Base-by-base conservation (phyloP, 2,888 invertebrate genomes). In the Litoditis marina region DNA sequence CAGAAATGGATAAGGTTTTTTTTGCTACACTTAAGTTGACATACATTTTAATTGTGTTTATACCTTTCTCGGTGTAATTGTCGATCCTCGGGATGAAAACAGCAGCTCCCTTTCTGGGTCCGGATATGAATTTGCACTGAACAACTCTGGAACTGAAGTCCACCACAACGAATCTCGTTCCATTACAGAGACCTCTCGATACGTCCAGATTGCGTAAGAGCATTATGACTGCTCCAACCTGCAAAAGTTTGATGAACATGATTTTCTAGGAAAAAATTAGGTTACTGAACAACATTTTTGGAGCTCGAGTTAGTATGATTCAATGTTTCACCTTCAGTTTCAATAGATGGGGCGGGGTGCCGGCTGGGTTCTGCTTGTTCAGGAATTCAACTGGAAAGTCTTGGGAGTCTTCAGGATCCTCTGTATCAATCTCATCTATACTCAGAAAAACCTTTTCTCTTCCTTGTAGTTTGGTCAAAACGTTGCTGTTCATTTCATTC, bases 331-430 rank as follows among this genome's bases (percentile, higher is more conserved):
- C n/a, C 28, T 57, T 47, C 1, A 57, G 30, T 11, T 46, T 49
- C 13, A 57, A 19, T 3, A 11, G 16, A 28, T 67, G 66, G 0
- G 63, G 63, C 19, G 63, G 60, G 7, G 63, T 39, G n/a, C 34
- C 52, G 7, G 66, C 46, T 11, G 66, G 66, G 8, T 34, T 56
- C 46, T 63, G 28, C 7, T 28, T 0, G 36, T 63, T 57, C 39
- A 64, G 50, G 5, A 57, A 60, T 39, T 64, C 60, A 2, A 47
- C 53, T 0, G 63, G 34, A n/a, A 49, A 54, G 30, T 53, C 47
- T 4, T 16, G n/a, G 11, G 34, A 3, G 32, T 60, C 55, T 4
- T 50, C 55, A 6, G 27, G 7, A 1, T 25, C 47, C 2, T 56
- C 39, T 27, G 46, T 4, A 11, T 19, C 53, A 2, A 47, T 31